Conservation (phyloP, 2,113 vertebrate genomes). For the Hymenochirus boettgeri region DNA sequence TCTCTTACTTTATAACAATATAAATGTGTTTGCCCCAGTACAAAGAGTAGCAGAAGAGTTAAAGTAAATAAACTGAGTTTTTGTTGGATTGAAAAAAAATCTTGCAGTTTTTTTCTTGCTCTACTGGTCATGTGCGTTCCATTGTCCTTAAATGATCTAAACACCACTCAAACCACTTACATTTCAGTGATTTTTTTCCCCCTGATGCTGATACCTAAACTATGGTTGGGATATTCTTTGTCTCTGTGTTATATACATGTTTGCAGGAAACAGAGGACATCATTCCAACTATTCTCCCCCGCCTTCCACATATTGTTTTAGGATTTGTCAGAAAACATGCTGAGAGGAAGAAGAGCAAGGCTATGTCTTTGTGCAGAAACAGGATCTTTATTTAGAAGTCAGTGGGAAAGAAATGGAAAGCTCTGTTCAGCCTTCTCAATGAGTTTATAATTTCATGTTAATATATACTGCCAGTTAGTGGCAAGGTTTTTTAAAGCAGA, state of each 20-base stretch:
- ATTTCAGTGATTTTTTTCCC: conserved; percentile 1
- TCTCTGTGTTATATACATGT: conserved; percentile 39
- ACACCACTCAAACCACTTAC: conserved; percentile 38
- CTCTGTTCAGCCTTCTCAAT: conserved; percentile 53
- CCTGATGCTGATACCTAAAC: conserved; percentile 21
- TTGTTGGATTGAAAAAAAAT: conserved; percentile 28
- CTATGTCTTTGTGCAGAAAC: conserved; percentile 43
- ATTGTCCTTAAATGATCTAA: conserved; percentile 60
- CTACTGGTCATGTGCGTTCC: conserved; percentile 5
- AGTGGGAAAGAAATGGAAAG: conserved; percentile 51
- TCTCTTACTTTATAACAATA: conserved; percentile 8
- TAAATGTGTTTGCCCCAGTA: neutral
- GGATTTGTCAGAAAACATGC: conserved; percentile 49
- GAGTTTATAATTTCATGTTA: conserved; percentile 27
- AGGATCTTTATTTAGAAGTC: conserved; percentile 62
- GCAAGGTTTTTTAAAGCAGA: neutral
- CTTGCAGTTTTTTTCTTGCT: conserved; percentile 17
- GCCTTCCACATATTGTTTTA: conserved; percentile 59
- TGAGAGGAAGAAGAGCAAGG: conserved; percentile 50
- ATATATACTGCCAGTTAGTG: conserved; percentile 16
- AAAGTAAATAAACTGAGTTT: conserved; percentile 40
- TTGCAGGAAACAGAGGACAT: conserved; percentile 47
- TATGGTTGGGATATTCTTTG: conserved; percentile 29
- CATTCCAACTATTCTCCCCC: conserved; percentile 46
- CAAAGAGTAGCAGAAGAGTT: conserved; percentile 12